phyloP scores from a whole-genome alignment of 2,797 vertebrate genomes.

The Poeciliopsis paucimaculata region DNA sequence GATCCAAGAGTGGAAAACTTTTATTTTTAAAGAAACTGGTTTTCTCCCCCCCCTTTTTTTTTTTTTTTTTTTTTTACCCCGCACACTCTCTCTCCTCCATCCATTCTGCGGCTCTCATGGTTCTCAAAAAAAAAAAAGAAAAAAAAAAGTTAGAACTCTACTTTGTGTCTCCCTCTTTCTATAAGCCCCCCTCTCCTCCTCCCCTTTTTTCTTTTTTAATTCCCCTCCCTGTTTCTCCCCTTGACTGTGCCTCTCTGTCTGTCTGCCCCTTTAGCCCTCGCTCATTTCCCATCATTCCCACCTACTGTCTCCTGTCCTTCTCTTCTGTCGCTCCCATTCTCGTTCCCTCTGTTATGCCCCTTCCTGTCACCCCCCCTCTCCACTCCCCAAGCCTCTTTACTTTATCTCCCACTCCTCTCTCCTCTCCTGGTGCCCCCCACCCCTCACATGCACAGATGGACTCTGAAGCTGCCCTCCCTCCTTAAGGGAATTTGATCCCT shows the following conservation, averaged over 20 bases:
- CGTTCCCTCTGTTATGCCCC: constrained; percentile 60
- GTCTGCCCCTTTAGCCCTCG: constrained; percentile 78
- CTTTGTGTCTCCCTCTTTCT: constrained; percentile 75
- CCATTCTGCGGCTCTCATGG: constrained; percentile 67
- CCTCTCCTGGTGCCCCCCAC: constrained; percentile 47
- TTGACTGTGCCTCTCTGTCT: constrained; percentile 82
- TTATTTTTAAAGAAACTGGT: too few species aligned
- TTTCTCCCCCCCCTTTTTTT: constrained; percentile 47
- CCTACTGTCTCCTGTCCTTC: constrained; percentile 78
- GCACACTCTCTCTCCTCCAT: constrained; percentile 64
- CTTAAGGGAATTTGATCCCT: constrained; percentile 76
- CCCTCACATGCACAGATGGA: constrained; percentile 69
- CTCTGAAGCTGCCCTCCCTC: constrained; percentile 48
- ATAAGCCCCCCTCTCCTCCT: constrained; percentile 64
- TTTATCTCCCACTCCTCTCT: constrained; percentile 75
- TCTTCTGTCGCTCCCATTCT: constrained; percentile 67
- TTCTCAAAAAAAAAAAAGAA: constrained; percentile 53
- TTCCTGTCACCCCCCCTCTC: constrained; percentile 61
- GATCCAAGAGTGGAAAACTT: too few species aligned
- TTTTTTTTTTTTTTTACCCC: constrained; percentile 63
- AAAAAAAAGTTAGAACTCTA: constrained; percentile 74
- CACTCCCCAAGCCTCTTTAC: constrained; percentile 29
- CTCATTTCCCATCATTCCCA: constrained; percentile 83
- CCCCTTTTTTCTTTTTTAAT: neutral
- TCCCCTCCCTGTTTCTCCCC: constrained; percentile 67